Conservation (phyloP, 2,113 vertebrate genomes). For the Nibea coibor region DNA sequence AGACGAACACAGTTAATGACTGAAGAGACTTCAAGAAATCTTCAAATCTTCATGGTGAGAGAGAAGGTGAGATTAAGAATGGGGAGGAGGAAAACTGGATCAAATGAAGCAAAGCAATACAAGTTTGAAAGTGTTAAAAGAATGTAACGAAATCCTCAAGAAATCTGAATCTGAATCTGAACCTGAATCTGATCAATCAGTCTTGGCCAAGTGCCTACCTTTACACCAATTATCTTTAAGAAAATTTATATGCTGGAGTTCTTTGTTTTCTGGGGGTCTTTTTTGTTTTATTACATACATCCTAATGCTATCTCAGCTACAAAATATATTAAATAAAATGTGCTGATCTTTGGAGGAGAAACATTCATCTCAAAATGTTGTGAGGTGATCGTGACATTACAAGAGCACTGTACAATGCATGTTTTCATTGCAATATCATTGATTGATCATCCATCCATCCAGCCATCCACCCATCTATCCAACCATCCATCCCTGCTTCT, state of each 20-base stretch:
- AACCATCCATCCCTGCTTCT: constrained; percentile 21
- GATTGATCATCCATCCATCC: not conserved
- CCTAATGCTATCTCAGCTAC: not conserved
- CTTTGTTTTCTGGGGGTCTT: not conserved
- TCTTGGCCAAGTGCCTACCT: not conserved
- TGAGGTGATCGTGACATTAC: not conserved
- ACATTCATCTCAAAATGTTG: not conserved
- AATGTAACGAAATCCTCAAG: not conserved
- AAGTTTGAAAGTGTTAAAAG: not conserved
- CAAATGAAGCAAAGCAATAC: no score
- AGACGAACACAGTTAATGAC: not conserved
- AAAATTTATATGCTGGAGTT: no score
- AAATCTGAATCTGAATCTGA: no score
- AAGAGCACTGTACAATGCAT: not conserved
- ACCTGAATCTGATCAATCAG: not conserved
- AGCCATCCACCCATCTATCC: constrained; percentile 11
- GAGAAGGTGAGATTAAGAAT: constrained; percentile 11
- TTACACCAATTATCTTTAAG: not conserved
- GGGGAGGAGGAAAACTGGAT: no score
- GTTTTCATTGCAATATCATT: not conserved
- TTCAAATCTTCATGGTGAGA: not conserved
- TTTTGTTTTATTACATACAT: not conserved
- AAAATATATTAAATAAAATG: not conserved
- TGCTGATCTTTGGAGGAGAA: not conserved
- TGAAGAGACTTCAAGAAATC: not conserved